A percentile compares a stretch with the other conserved stretches of the same genome.
phyloP scores from a whole-genome alignment of 2,797 vertebrate species.

The Acrocephalus scirpaceus region DNA sequence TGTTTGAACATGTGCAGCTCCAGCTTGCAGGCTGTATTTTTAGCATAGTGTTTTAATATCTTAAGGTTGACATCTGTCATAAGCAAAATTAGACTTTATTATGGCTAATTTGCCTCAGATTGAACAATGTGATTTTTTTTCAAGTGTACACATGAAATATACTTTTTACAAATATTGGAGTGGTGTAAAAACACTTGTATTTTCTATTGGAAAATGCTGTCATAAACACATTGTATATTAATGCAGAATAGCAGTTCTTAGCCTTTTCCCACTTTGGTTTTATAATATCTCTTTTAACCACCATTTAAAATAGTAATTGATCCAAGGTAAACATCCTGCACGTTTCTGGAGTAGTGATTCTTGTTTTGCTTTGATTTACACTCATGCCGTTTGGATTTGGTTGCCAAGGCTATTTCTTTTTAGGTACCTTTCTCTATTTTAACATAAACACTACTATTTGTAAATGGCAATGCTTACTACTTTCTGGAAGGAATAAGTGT shows the following conservation, averaged over 20 bases:
- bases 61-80: constrained; percentile 46
- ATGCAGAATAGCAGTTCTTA: constrained; percentile 51
- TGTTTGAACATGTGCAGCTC: constrained; percentile 63
- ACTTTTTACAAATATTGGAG: constrained; percentile 63
- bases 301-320: constrained; percentile 62
- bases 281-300: constrained; percentile 60
- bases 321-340: constrained; percentile 72
- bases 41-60: constrained; percentile 60
- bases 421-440: constrained; percentile 68
- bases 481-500: constrained; percentile 63
- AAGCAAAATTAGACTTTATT: constrained; percentile 61
- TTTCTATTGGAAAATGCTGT: constrained; percentile 59
- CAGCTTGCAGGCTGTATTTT: constrained; percentile 61
- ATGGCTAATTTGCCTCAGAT: constrained; percentile 58
- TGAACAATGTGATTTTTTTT: constrained; percentile 65
- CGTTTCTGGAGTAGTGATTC: constrained; percentile 72
- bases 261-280: constrained; percentile 59
- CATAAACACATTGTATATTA: constrained; percentile 61
- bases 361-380: constrained; percentile 67
- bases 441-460: constrained; percentile 69
- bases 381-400: constrained; percentile 65
- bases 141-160: constrained; percentile 64
- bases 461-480: constrained; percentile 66
- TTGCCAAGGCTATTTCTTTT: constrained; percentile 66
- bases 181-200: constrained; percentile 67